phyloP scores from a whole-genome alignment of 2,888 invertebrate genomes.

The Phyllotreta cruciferae region DNA sequence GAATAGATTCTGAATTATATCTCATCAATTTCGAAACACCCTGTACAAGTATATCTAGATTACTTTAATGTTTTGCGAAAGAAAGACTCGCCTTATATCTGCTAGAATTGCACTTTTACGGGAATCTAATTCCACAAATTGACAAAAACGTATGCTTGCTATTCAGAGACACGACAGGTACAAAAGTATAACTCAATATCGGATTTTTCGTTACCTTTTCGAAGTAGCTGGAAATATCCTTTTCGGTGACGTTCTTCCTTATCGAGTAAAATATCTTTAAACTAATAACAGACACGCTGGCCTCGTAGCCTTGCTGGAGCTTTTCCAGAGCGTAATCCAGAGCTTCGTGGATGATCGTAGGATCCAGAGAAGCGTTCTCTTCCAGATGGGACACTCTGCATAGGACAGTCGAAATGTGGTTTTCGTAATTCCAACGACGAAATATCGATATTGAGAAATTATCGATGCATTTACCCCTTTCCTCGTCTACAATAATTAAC shows the following conservation, averaged over 20 bases:
- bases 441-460: slow-evolving; percentile 84
- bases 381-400: slow-evolving; percentile 70
- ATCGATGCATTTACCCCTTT: slow-evolving; percentile 86
- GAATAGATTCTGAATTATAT: no score
- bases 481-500: slow-evolving; percentile 72
- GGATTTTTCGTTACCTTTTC: slow-evolving; percentile 60
- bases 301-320: slow-evolving; percentile 64
- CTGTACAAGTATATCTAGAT: no score
- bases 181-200: slow-evolving; percentile 73
- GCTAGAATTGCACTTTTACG: slow-evolving; percentile 55
- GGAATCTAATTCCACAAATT: slow-evolving; percentile 81
- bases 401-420: slow-evolving; percentile 84
- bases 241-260: slow-evolving; percentile 62
- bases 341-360: slow-evolving; percentile 64
- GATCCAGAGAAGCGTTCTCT: slow-evolving; percentile 46
- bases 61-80: no score
- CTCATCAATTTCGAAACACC: no score
- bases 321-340: slow-evolving; percentile 63
- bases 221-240: slow-evolving; percentile 58
- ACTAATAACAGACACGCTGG: slow-evolving; percentile 70
- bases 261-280: slow-evolving; percentile 82
- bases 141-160: slow-evolving; percentile 84
- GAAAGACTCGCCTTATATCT: no score
- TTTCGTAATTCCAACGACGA: slow-evolving; percentile 88
- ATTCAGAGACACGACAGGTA: slow-evolving; percentile 82